Evolutionary conservation across 2,888 invertebrate genomes (phyloP), one percentile per base, ranked within the genome.

Genomic region (Sphaerophoria rueppellii): DNA sequence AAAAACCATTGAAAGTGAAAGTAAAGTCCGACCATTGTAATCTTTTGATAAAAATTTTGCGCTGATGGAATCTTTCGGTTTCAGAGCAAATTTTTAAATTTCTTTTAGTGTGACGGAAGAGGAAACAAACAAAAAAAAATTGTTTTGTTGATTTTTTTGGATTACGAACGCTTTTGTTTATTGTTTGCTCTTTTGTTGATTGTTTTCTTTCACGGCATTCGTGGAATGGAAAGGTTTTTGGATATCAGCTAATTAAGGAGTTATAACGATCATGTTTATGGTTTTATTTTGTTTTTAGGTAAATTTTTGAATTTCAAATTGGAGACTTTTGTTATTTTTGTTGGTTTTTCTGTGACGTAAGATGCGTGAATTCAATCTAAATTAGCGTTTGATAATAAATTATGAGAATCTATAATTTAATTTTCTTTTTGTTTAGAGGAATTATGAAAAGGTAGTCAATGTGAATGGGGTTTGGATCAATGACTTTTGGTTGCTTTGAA

Each of bases 61-160:
- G 37, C 12, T 58, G n/a, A n/a, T n/a, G 11, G 5, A 16, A 58
- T 58, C 58, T 58, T 40, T 37, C 40, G 14, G 14, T 37, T 37
- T 58, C 16, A 40, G 57, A 7, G 6, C 4, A 4, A 11, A 43
- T 43, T 58, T 37, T 16, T 5, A 40, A 58, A 16, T 11, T 58
- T 58, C 24, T 14, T 16, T 58, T 40, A 12, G 6, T 58, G 16
- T 58, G 58, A 40, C 58, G 58, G 58, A 58, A 58, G 58, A 58
- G 58, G 58, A 40, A 58, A 16, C 24, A 16, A n/a, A 58, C 37
- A 16, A 35, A 16, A n/a, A 58, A 58, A 16, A 35, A 35, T 58
- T 58, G 40, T 24, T 11, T 12, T 37, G 9, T 37, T 57, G n/a
- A 35, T 50, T 50, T 50, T 50, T 55, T 6, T 35, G n/a, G 6